Base-by-base conservation (phyloP, 1,140 invertebrate species). In the Luehdorfia chinensis region DNA sequence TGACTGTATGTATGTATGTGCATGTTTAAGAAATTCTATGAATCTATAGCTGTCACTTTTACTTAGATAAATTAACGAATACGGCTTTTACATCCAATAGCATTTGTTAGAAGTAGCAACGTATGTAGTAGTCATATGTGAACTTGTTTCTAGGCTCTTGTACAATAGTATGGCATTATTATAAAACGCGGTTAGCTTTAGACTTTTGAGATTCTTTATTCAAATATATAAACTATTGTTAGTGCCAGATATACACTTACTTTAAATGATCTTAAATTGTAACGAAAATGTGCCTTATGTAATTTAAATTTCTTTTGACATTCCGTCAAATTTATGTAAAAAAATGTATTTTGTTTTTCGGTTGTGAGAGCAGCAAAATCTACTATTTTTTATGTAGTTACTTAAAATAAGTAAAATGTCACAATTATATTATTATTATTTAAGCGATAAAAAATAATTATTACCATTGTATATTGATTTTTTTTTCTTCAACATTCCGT, bases 251-350 rank as follows among this genome's bases (percentile, higher is more conserved):
- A 33, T 47, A 21, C 34, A 52, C 32, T 28, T 43, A 37, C 9
- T 31, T 31, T n/a, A 46, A 52, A 47, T 46, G 18, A 49, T 53
- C 34, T 48, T 50, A 50, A 50, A 51, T 45, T 47, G 41, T 51
- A 57, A 55, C 36, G 52, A 55, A 52, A 11, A 61, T 46, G 65
- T 68, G 65, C 65, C 65, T 61, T 60, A 67, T 58, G 55, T 33
- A 27, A 44, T 43, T 30, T 30, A 43, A 30, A 55, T 51, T 50
- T 23, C 41, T 28, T 32, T 44, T 25, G 31, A 34, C 19, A 45
- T 43, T 43, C 39, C 25, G 11, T 41, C 23, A 28, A 28, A n/a
- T 41, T 15, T 28, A 43, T 30, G 9, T 30, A 43, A 11, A 30
- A 43, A 12, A 9, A 16, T 28, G 32, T 45, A 47, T 39, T 41